Evolutionary conservation across 2,888 invertebrate species (phyloP), one percentile per base, ranked within the genome.

Genomic region (Dolichopus griseipennis): DNA sequence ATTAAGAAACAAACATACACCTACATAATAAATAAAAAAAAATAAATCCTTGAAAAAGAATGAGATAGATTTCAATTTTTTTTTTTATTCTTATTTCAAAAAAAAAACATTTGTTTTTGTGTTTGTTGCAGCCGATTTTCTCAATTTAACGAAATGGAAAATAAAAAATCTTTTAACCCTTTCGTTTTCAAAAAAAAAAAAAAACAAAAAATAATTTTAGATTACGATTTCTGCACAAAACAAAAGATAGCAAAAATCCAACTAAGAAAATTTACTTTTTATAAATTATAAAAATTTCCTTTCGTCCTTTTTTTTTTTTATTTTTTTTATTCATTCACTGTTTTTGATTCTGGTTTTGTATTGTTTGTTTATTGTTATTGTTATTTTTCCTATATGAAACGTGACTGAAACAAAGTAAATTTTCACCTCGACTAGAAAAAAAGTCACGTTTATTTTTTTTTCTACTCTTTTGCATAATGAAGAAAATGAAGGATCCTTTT

Each of bases 361-460:
- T 6, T 52, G 1, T 8, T 5, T 34, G 5, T 37, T 52, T 18
- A 15, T 52, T 18, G n/a, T 12, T n/a, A 12, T 52, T 18, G 52
- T 52, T 52, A 12, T 52, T 52, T 52, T 52, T 52, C 18, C 52
- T 52, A 63, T 61, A 61, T 22, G 27, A 63, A 63, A 63, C 63
- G 63, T 63, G 63, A 22, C 63, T 63, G 27, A 63, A 63, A 63
- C 63, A 63, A 63, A 63, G 63, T 63, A 63, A 63, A 63, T 63
- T 63, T 22, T 63, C 27, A 27, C 22, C 27, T 63, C 63, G 12
- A 63, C 63, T 27, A 27, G 63, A 63, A 63, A 52, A 61, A 63
- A 63, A 63, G 63, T 63, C 63, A 63, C 63, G 63, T 27, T 63
- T 62, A 20, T 63, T 63, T 6, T 63, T 63, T 7, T 63, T 62